phyloP scores from a whole-genome alignment of 1,140 invertebrate genomes.

The Drosophila paulistorum region DNA sequence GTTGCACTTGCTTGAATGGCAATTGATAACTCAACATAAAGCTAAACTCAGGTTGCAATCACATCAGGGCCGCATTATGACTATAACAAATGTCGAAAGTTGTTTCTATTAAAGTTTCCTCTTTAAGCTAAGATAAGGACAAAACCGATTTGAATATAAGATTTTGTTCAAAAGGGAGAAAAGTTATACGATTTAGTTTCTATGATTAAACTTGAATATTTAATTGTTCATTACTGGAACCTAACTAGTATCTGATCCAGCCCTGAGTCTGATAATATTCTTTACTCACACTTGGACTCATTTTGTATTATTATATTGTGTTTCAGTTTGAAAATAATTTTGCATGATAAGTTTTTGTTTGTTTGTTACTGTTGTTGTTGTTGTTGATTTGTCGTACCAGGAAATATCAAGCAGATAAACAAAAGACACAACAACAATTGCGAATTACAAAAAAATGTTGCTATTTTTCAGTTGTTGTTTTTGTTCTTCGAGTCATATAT shows the following conservation, averaged over 20 bases:
- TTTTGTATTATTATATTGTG: slow-evolving; percentile 72
- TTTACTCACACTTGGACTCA: slow-evolving; percentile 30
- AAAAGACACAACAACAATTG: slow-evolving; percentile 59
- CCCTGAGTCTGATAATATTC: neutral
- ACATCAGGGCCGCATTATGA: neutral
- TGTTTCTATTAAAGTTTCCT: no score
- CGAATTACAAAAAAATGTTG: slow-evolving; percentile 65
- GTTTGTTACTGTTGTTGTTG: slow-evolving; percentile 38
- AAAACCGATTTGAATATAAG: no score
- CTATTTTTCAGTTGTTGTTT: slow-evolving; percentile 50
- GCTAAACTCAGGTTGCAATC: slow-evolving; percentile 3
- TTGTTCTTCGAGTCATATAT: slow-evolving; percentile 16
- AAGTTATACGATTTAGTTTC: no score
- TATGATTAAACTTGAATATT: neutral
- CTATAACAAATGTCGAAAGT: no score
- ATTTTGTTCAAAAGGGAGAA: no score
- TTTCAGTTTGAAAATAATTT: slow-evolving; percentile 60
- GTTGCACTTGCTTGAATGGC: slow-evolving; percentile 11
- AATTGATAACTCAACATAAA: slow-evolving; percentile 7
- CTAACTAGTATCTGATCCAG: neutral
- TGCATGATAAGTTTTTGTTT: slow-evolving; percentile 57
- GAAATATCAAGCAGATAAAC: slow-evolving; percentile 77
- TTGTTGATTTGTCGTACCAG: slow-evolving; percentile 67
- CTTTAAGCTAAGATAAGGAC: no score
- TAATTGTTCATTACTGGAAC: neutral